Percentiles rank a stretch among this genome's conserved stretches.
Evolutionary conservation across 2,797 vertebrate species (phyloP).

Genomic region (Argya squamiceps): DNA sequence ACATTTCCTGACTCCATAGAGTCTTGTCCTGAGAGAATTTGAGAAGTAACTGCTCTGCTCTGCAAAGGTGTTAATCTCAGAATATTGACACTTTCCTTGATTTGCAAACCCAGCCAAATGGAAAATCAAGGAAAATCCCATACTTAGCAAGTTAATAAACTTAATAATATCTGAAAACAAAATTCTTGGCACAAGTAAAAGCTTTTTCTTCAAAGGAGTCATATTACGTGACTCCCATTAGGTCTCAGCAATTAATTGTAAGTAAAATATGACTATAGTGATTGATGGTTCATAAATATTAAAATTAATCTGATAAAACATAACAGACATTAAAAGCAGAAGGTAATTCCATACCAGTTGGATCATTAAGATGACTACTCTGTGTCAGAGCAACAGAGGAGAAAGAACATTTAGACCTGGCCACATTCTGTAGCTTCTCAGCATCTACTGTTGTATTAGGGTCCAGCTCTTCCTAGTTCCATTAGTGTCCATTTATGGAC

Average conservation of each 20-base stretch:
- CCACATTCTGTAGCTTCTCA: neutral
- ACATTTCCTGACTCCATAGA: neutral
- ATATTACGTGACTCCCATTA: fast-evolving
- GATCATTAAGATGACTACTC: neutral
- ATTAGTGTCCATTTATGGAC: neutral
- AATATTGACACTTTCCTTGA: neutral
- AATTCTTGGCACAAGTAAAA: neutral
- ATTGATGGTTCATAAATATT: neutral
- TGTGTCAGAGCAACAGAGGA: neutral
- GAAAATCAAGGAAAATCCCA: neutral
- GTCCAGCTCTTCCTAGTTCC: neutral
- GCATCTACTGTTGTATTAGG: neutral
- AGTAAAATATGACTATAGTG: neutral
- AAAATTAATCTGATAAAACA: neutral
- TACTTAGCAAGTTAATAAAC: neutral
- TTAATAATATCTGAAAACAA: neutral
- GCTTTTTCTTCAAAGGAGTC: neutral
- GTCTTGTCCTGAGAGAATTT: neutral
- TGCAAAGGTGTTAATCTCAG: neutral
- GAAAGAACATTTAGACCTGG: neutral
- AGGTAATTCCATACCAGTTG: neutral
- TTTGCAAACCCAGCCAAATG: neutral
- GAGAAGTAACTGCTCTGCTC: neutral
- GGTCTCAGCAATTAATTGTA: neutral
- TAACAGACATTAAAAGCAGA: neutral